A percentile compares a stretch with the other conserved stretches of the same genome.
Conservation (phyloP, 2,888 invertebrate genomes). For the Eupithecia vulgata region DNA sequence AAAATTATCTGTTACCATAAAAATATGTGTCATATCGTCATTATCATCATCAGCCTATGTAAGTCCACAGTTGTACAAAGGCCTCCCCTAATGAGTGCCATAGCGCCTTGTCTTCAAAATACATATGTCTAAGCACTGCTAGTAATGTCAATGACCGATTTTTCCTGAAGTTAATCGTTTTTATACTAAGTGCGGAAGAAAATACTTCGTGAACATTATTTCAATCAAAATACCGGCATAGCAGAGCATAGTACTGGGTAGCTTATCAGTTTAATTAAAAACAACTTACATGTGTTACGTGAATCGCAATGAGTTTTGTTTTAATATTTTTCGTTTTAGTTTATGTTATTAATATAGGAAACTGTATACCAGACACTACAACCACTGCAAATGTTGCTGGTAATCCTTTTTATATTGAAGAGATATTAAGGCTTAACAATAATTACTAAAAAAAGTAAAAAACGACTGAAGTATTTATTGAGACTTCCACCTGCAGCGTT, state of each 20-base stretch:
- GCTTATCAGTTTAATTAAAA: slow-evolving; percentile 60
- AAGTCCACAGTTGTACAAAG: too few species aligned
- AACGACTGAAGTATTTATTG: not conserved
- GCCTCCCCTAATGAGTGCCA: too few species aligned
- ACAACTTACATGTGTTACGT: slow-evolving; percentile 30
- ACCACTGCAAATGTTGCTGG: not conserved
- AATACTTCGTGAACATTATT: not conserved
- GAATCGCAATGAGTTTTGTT: not conserved
- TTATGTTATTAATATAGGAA: not conserved
- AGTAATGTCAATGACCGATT: not conserved
- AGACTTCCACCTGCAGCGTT: not conserved
- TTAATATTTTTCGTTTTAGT: not conserved
- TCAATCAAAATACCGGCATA: not conserved
- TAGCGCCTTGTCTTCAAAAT: too few species aligned
- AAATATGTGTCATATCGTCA: too few species aligned
- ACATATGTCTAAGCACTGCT: not conserved
- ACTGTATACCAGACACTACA: not conserved
- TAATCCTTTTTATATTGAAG: not conserved
- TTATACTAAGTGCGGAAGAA: not conserved
- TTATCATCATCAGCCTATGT: too few species aligned
- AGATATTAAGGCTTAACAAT: not conserved
- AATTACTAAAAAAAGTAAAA: not conserved
- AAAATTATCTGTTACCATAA: too few species aligned
- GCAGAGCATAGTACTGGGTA: not conserved
- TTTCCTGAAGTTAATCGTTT: not conserved